Evolutionary conservation across 2,888 invertebrate species (phyloP).

Genomic region (Rhaphigaster nebulosa): DNA sequence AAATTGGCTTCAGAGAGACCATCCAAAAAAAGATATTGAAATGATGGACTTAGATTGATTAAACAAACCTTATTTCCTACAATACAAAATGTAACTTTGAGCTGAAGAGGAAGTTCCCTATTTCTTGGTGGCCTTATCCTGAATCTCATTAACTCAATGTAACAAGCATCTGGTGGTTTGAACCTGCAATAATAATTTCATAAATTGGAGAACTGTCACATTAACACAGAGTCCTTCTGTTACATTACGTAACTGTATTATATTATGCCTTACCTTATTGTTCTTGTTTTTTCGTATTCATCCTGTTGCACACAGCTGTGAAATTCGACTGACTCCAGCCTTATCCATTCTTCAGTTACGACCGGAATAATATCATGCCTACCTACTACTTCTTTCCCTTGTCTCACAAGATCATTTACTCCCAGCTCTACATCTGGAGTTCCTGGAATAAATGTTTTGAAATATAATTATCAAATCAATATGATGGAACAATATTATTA

Average conservation of each 20-base stretch:
- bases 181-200: conserved; percentile 74
- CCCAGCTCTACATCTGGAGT: conserved; percentile 98
- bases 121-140: conserved; percentile 95
- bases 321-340: conserved; percentile 93
- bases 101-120: conserved; percentile 95
- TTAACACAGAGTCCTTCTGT: no score
- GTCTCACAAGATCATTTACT: conserved; percentile 96
- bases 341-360: conserved; percentile 99
- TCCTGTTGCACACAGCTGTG: conserved; percentile 93
- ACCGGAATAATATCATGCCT: conserved; percentile 99
- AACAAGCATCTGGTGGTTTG: conserved; percentile 97
- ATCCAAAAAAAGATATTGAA: no score
- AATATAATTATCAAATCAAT: neutral
- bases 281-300: conserved; percentile 87
- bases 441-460: conserved; percentile 71
- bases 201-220: neutral
- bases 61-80: conserved; percentile 82
- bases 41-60: neutral
- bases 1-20: no score
- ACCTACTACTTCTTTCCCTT: conserved; percentile 99
- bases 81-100: conserved; percentile 90
- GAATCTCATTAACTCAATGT: conserved; percentile 96
- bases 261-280: conserved; percentile 78
- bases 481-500: neutral
- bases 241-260: neutral